phyloP scores from a whole-genome alignment of 2,888 invertebrate genomes.

The Ptycholaimellus sp. region DNA sequence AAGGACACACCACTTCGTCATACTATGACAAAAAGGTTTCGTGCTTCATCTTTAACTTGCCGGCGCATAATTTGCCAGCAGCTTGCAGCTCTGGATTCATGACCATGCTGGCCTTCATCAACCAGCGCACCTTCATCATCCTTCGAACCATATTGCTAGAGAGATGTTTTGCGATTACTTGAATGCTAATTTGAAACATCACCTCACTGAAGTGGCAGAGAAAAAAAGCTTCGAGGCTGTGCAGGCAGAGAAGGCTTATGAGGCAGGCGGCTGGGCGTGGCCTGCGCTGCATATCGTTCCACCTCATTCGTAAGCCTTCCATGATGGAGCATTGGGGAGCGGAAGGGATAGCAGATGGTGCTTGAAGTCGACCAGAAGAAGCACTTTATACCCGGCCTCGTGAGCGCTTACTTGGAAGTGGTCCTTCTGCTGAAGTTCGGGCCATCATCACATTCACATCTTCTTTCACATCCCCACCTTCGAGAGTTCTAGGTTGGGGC shows the following conservation, averaged over 20 bases:
- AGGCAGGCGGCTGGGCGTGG: conserved; percentile 56
- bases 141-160: conserved; percentile 17
- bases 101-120: conserved; percentile 62
- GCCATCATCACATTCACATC: conserved; percentile 70
- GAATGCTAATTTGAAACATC: too few species aligned
- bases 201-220: too few species aligned
- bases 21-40: conserved; percentile 44
- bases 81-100: conserved; percentile 52
- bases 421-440: conserved; percentile 62
- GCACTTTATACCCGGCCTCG: conserved; percentile 56
- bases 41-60: conserved; percentile 1
- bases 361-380: conserved; percentile 45
- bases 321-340: conserved; percentile 1
- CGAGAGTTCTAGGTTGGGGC: too few species aligned
- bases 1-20: too few species aligned
- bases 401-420: conserved; percentile 73
- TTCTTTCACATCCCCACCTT: conserved; percentile 98
- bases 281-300: conserved; percentile 74
- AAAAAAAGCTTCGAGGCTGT: too few species aligned
- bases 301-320: conserved; percentile 31
- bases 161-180: background rate
- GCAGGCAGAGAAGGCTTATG: conserved; percentile 65
- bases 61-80: background rate
- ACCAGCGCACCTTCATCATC: conserved; percentile 45
- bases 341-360: background rate